Base-by-base conservation (phyloP, 92 coral and sea anemone genomes). In the Actinernus sp. region DNA sequence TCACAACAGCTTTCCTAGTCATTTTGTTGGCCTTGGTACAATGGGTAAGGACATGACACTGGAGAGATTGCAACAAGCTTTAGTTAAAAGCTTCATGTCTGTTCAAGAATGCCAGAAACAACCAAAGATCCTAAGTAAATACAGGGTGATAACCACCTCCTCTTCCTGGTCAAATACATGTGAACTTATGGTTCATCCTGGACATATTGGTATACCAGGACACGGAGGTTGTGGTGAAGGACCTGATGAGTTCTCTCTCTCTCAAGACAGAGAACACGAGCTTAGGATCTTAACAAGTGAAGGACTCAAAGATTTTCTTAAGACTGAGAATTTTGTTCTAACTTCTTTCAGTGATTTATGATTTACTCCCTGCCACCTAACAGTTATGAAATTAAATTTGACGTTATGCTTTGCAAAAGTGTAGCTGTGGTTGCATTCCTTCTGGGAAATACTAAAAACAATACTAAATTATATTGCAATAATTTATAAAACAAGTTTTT, bases 131-230 rank as follows among this genome's bases (percentile, higher is more conserved):
- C n/a, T n/a, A n/a, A n/a, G n/a, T n/a, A 55, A n/a, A 12, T n/a
- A 4, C 30, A 4, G 26, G 0, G 21, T 8, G 4, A 26, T 16
- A 31, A 4, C 10, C 2, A 32, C 31, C 11, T 8, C 39, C 12
- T 16, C 19, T 3, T 31, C 34, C 22, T 19, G 65, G 14, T 38
- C 72, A 3, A 21, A 51, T n/a, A 62, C 67, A 0, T 81, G 89
- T 51, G 98, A 94, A 74, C 76, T 94, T 14, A 94, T 94, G 98
- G 97, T 91, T 31, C 98, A 94, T 69, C 98, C 98, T 60, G 98
- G 98, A 33, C 83, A 74, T 65, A 61, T 31, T 33, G 74, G 97
- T 74, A 29, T 70, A 41, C 25, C 60, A 19, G 93, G 88, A 23
- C 55, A 43, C 19, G 97, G 97, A 3, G 98, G 98, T 26, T 94